phyloP scores from a whole-genome alignment of 2,888 invertebrate genomes.

The Parochlus steinenii region DNA sequence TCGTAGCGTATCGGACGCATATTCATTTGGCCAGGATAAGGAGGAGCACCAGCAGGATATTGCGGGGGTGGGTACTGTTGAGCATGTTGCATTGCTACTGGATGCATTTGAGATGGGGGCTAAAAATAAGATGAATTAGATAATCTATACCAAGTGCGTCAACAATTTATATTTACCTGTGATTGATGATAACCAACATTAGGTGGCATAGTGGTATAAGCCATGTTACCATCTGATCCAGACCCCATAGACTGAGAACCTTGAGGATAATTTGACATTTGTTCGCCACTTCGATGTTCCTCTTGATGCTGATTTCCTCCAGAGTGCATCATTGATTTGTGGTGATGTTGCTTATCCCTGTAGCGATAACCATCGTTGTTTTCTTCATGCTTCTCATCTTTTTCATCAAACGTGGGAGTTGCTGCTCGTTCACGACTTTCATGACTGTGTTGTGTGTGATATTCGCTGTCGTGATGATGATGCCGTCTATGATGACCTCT shows the following conservation, averaged over 20 bases:
- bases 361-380: neutral
- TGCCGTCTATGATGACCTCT: conserved; percentile 17
- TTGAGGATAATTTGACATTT: no score
- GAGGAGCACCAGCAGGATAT: neutral
- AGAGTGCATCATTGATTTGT: neutral
- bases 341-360: neutral
- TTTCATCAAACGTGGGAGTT: neutral
- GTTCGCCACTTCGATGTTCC: no score
- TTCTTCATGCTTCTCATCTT: neutral
- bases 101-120: neutral
- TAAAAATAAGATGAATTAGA: neutral
- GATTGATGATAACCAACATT: neutral
- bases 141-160: neutral
- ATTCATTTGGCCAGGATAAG: conserved; percentile 31
- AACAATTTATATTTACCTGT: neutral
- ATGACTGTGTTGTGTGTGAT: no score
- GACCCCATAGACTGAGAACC: no score
- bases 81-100: neutral
- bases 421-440: no score
- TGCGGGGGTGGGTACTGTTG: neutral
- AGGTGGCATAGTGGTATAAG: no score
- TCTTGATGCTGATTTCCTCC: conserved; percentile 1
- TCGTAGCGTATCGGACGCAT: conserved; percentile 29
- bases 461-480: conserved; percentile 3
- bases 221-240: no score